Conservation (phyloP, 2,797 vertebrate species). For the Acridotheres tristis region DNA sequence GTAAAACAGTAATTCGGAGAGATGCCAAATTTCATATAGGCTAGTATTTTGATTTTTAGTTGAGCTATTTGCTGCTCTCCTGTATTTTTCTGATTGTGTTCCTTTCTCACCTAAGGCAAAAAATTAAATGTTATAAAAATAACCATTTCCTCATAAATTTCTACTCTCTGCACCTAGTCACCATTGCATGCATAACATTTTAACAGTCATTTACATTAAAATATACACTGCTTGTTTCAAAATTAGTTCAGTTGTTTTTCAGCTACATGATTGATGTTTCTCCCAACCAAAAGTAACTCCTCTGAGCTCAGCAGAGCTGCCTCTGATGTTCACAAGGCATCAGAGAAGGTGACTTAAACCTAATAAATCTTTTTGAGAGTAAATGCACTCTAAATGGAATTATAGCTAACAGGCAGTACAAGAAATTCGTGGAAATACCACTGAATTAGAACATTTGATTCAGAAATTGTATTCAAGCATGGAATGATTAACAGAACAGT, state of each 20-base stretch:
- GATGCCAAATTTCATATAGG: neutral
- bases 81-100: neutral
- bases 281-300: neutral
- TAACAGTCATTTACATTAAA: neutral
- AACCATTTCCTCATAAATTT: neutral
- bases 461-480: neutral
- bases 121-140: neutral
- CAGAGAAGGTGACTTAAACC: slow-evolving; percentile 22
- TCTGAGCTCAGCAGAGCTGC: neutral
- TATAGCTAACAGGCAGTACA: neutral
- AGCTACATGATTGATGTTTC: neutral
- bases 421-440: neutral
- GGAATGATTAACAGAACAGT: neutral
- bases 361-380: neutral
- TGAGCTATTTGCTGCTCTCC: neutral
- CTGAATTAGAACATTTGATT: neutral
- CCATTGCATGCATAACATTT: neutral
- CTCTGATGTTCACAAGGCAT: neutral
- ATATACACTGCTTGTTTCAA: neutral
- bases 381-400: neutral
- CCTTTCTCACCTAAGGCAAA: neutral
- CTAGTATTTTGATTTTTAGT: neutral
- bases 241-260: neutral
- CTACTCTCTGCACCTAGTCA: neutral
- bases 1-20: neutral